Conservation (phyloP, 2,797 vertebrate genomes). For the Catharus ustulatus region DNA sequence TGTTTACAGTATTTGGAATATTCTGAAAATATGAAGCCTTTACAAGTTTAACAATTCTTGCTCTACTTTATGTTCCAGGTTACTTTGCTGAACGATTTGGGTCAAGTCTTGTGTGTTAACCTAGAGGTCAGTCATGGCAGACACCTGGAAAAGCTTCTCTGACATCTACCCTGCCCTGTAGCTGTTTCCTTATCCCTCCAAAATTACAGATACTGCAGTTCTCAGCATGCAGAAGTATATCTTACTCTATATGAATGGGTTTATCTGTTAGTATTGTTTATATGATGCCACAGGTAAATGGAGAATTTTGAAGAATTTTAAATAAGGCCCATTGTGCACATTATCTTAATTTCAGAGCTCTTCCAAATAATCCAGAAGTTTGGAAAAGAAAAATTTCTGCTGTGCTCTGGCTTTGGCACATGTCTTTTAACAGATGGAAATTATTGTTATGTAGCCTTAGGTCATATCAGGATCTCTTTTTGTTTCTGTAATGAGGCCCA, state of each 20-base stretch:
- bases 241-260: background rate
- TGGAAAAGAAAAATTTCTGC: slow-evolving; percentile 2
- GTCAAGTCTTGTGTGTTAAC: background rate
- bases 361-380: background rate
- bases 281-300: background rate
- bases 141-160: background rate
- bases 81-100: background rate
- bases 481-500: slow-evolving; percentile 30
- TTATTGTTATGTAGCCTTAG: slow-evolving; percentile 40
- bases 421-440: slow-evolving; percentile 57
- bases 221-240: background rate
- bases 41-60: background rate
- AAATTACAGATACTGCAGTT: background rate
- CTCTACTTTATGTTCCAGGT: background rate
- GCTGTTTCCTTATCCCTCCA: background rate
- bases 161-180: rapidly evolving
- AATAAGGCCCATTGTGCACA: background rate
- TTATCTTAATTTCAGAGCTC: background rate
- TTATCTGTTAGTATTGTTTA: background rate
- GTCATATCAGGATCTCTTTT: slow-evolving; percentile 33
- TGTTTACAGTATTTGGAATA: background rate
- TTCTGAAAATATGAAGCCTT: background rate
- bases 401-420: slow-evolving; percentile 1
- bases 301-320: background rate
- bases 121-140: background rate